phyloP scores from a whole-genome alignment of 2,888 invertebrate genomes.

The Archaeoteleia sp. region DNA sequence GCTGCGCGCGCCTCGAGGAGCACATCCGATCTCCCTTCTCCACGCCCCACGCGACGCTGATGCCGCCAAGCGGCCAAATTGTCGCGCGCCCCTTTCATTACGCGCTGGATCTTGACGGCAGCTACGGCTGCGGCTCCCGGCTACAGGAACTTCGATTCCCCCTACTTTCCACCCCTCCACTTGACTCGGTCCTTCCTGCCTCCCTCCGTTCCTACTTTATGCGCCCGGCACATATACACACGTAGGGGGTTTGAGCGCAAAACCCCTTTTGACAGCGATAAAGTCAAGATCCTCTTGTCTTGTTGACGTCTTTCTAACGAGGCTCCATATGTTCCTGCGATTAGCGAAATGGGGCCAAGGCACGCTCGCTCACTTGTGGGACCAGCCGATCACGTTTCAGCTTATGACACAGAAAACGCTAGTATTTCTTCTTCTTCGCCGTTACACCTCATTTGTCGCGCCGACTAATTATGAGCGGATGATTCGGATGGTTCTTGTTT shows the following conservation, averaged over 20 bases:
- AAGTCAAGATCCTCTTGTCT: conserved; percentile 41
- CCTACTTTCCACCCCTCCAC: background rate
- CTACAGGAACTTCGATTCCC: background rate
- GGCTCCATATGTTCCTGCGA: conserved; percentile 45
- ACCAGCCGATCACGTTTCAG: conserved; percentile 14
- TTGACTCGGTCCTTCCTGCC: too few relatives aligned
- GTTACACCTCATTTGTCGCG: conserved; percentile 26
- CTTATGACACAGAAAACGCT: conserved; percentile 21
- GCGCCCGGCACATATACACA: too few relatives aligned
- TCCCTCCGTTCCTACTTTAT: too few relatives aligned
- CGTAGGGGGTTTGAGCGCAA: conserved; percentile 9
- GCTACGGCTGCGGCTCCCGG: conserved; percentile 3
- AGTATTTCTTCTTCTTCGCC: conserved; percentile 17
- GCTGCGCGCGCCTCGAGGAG: conserved; percentile 34
- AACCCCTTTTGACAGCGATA: conserved; percentile 28
- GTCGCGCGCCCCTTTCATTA: background rate
- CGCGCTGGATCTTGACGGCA: conserved; percentile 3
- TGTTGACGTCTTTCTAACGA: conserved; percentile 44
- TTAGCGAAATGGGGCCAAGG: conserved; percentile 44
- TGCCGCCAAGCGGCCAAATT: background rate
- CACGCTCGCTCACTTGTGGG: conserved; percentile 28
- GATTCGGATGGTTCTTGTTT: too few relatives aligned
- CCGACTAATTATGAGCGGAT: too few relatives aligned
- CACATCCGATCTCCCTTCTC: background rate
- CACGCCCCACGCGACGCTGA: conserved; percentile 7